Percentiles rank a stretch among this genome's conserved stretches.
phyloP scores from a whole-genome alignment of 2,888 invertebrate genomes.

The Drosophila anomelani region DNA sequence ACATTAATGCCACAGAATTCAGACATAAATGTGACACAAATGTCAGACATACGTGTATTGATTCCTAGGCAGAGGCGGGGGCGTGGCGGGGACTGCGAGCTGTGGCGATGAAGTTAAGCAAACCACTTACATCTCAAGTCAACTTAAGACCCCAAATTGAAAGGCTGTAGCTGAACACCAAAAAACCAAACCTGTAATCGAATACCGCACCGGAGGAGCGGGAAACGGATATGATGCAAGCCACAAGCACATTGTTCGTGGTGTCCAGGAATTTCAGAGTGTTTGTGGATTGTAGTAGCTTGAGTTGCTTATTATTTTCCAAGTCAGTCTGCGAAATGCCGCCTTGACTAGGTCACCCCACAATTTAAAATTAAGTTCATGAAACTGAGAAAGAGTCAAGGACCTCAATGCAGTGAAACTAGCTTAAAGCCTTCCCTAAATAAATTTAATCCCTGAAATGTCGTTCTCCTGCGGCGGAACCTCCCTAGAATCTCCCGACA shows the following conservation, averaged over 20 bases:
- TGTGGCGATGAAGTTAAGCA: conserved; percentile 29
- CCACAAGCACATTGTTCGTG: conserved; percentile 32
- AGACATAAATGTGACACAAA: conserved; percentile 78
- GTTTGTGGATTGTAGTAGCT: neutral
- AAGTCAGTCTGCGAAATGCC: neutral
- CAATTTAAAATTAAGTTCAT: no score
- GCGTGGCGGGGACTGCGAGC: neutral
- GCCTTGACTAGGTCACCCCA: no score
- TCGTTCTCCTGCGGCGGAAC: neutral
- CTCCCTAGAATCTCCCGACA: conserved; percentile 5
- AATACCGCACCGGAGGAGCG: conserved; percentile 32
- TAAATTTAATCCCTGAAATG: no score
- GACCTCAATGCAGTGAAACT: no score
- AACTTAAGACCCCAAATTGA: conserved; percentile 34
- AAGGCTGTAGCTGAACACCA: conserved; percentile 47
- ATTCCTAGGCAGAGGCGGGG: conserved; percentile 43
- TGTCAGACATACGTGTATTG: conserved; percentile 73
- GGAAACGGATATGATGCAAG: neutral
- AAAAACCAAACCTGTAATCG: conserved; percentile 56
- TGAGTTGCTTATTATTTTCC: neutral
- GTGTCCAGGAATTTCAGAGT: conserved; percentile 21
- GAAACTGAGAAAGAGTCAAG: no score
- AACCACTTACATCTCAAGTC: conserved; percentile 48
- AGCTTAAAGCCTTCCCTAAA: no score
- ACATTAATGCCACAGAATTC: conserved; percentile 73